Conservation (phyloP, 2,888 invertebrate species). For the Leptogaster cylindrica region DNA sequence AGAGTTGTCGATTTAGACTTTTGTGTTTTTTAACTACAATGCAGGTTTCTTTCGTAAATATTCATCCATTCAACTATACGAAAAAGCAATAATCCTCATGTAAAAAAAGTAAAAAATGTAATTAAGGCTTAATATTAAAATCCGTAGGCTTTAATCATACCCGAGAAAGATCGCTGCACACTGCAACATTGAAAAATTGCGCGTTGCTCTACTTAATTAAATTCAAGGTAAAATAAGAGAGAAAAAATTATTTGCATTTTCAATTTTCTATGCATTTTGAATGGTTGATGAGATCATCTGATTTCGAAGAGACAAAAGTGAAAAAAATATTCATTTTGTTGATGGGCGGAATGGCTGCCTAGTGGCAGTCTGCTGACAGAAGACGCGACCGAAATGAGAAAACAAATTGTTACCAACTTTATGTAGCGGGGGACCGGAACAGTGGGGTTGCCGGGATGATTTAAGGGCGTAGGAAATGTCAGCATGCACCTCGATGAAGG, state of each 20-base stretch:
- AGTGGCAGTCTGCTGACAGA: slow-evolving; percentile 1
- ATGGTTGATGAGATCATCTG: slow-evolving; percentile 31
- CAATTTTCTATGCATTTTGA: slow-evolving; percentile 41
- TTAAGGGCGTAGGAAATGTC: background rate
- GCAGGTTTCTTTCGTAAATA: too few species aligned
- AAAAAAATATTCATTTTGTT: slow-evolving; percentile 27
- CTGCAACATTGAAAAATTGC: too few species aligned
- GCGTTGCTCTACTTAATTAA: too few species aligned
- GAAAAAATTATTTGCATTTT: slow-evolving; percentile 34
- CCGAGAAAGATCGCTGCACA: too few species aligned
- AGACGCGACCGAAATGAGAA: slow-evolving; percentile 33
- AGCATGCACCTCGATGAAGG: slow-evolving; percentile 7
- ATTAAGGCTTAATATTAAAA: too few species aligned
- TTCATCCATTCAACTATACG: too few species aligned
- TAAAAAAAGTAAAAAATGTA: too few species aligned
- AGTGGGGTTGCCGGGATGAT: background rate
- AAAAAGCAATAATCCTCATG: too few species aligned
- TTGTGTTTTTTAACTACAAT: too few species aligned
- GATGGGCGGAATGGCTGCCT: slow-evolving; percentile 15
- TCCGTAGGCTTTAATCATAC: too few species aligned
- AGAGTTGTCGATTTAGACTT: too few species aligned
- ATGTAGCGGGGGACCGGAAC: slow-evolving; percentile 3
- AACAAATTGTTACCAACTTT: slow-evolving; percentile 31
- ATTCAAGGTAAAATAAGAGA: too few species aligned
- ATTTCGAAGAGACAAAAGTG: slow-evolving; percentile 24